Conservation (phyloP, 2,113 vertebrate species). For the Callopanchax toddi region DNA sequence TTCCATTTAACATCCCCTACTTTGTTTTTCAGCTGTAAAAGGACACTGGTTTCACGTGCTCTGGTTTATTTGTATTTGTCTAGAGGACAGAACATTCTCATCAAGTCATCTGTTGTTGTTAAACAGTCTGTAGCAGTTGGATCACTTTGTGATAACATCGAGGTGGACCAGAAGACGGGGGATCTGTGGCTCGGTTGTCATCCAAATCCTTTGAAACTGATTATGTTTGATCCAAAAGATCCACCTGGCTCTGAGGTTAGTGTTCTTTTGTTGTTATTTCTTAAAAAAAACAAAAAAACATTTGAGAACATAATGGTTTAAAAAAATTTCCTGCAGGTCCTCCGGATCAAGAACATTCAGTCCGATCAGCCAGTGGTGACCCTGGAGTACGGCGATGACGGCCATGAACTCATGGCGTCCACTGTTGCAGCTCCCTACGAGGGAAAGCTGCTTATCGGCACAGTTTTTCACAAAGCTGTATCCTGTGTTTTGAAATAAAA, state of each 20-base stretch:
- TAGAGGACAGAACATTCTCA: neutral
- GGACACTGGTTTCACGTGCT: neutral
- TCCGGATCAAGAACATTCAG: conserved; percentile 86
- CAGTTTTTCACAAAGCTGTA: conserved; percentile 87
- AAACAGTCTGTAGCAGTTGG: conserved; percentile 81
- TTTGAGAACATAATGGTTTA: conserved; percentile 33
- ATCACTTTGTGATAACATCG: conserved; percentile 86
- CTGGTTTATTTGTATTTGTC: neutral
- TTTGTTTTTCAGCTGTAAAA: too few relatives aligned
- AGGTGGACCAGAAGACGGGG: conserved; percentile 83
- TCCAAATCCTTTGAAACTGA: conserved; percentile 80
- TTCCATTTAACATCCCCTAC: too few relatives aligned
- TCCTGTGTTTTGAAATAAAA: conserved; percentile 79
- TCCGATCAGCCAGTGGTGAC: conserved; percentile 83
- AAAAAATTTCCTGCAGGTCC: conserved; percentile 61
- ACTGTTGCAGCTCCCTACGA: conserved; percentile 80
- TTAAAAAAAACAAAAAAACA: conserved; percentile 32
- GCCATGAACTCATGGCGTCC: conserved; percentile 84
- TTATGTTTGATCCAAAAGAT: conserved; percentile 69
- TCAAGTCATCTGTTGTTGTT: conserved; percentile 7
- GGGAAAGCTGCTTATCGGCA: conserved; percentile 86
- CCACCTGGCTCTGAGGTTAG: conserved; percentile 88
- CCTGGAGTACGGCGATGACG: conserved; percentile 82
- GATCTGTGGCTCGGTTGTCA: conserved; percentile 89
- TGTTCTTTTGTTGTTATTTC: neutral